Base-by-base conservation (phyloP, 1,140 invertebrate species). In the Anastrepha ludens region DNA sequence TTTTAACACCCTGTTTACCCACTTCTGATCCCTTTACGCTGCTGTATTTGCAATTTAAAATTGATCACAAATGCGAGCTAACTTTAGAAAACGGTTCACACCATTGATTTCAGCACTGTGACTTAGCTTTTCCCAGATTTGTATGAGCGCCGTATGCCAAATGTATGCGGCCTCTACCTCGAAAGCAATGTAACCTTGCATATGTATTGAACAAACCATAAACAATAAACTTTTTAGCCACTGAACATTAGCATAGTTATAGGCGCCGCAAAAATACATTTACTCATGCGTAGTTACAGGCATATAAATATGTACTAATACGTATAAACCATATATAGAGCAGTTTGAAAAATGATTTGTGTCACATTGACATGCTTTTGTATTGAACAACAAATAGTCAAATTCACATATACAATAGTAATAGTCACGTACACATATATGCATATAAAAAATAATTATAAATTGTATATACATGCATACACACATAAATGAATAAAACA, bases 301-400 rank as follows among this genome's bases (percentile, higher is more conserved):
- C 13, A 47, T 74, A 74, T 55, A 55, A 7, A 55, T 0, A 9
- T 55, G 50, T 9, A 55, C 5, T 5, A 5, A 55, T 47, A 44
- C 67, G 39, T 74, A 70, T 41, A 70, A 6, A 55, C 17, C 44
- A 44, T 70, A 81, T 20, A 50, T 47, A 81, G 20, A 81, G 47
- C 74, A 50, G 20, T 47, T 11, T 20, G 47, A 9, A 81, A 5
- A 81, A 81, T 81, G 47, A 81, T 81, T 55, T 81, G 74, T 81
- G 74, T 81, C 74, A 81, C 74, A 81, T 81, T 81, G 74, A 81
- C 74, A 81, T 81, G 74, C 74, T 55, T 81, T 81, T 81, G 74
- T 81, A 81, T 55, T 17, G 44, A 81, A 55, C 44, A 70, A 70
- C 39, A 55, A 55, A 81, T 81, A 81, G 44, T 17, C 47, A 55